Base-by-base conservation (phyloP, 2,797 vertebrate species). In the Alcedo atthis region DNA sequence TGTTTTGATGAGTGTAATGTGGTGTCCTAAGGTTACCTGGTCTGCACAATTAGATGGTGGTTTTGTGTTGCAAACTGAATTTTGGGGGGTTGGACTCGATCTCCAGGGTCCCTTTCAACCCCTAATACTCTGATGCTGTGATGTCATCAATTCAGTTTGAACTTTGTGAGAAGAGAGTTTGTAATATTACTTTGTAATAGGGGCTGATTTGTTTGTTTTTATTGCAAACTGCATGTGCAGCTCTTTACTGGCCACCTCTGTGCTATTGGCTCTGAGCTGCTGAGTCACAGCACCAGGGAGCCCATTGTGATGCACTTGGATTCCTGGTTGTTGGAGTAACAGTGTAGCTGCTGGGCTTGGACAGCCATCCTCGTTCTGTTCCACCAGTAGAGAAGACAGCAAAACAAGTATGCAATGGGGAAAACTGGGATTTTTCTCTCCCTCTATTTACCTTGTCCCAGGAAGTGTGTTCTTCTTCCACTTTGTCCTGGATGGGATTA, bases 241-340 rank as follows among this genome's bases (percentile, higher is more conserved):
- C 16, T 54, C 54, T 30, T 61, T 70, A 16, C 10, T 61, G 35
- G 12, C 6, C 20, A 5, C 32, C 6, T 20, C 25, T 30, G 48
- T 42, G 1, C 16, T 18, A 30, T 43, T 48, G 6, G 2, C 43
- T 69, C 37, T 32, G 62, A 26, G 1, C 32, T 28, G 12, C 1
- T 37, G 37, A 37, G 0, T 28, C 46, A 2, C 18, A 45, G 68
- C 49, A 63, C 28, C 46, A 5, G 53, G n/a, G 26, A 85, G 53
- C 24, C 81, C 74, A 85, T 87, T 96, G 88, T 95, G 89, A 96
- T 5, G 2, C 21, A 21, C 25, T 63, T 26, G 18, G 75, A 6
- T 76, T 86, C 78, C 62, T 5, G 0, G 1, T 35, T 6, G 6
- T 14, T 2, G 3, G 48, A 24, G 28, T 20, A 37, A 6, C 45